Percentiles rank a stretch among this genome's conserved stretches.
These are phyloP conservation scores for Sebastes minor DNA, from an alignment of 2,797 vertebrate genomes.

Conservation along the genomic window DNA sequence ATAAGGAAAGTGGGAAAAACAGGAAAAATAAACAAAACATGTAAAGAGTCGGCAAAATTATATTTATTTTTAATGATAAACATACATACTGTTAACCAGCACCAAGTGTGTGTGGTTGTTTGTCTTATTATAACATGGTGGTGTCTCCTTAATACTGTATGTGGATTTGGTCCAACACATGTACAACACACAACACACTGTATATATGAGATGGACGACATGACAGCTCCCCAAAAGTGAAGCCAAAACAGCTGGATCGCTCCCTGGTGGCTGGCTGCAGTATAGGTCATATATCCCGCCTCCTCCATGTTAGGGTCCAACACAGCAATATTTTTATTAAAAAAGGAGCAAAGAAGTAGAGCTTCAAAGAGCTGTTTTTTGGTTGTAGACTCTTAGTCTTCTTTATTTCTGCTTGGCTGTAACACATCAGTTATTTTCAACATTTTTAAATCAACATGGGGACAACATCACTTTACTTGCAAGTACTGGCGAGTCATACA, in stretches of 20 bases:
- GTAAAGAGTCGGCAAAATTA: too few species aligned
- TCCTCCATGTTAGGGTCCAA: too few species aligned
- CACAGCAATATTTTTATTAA: background rate
- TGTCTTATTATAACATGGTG: too few species aligned
- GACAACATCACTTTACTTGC: background rate
- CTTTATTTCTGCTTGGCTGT: background rate
- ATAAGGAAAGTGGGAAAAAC: fast-evolving
- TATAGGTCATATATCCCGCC: too few species aligned
- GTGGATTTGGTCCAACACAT: background rate
- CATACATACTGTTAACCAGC: too few species aligned
- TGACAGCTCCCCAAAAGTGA: too few species aligned
- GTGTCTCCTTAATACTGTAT: background rate
- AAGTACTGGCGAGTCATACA: background rate
- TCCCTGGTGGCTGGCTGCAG: too few species aligned
- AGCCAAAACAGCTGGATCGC: too few species aligned
- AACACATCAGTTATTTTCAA: background rate
- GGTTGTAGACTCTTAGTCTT: background rate
- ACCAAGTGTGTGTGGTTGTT: too few species aligned
- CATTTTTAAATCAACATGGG: background rate
- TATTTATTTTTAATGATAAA: too few species aligned
- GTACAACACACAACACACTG: too few species aligned
- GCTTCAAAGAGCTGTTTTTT: background rate
- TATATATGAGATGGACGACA: background rate
- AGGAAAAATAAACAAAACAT: too few species aligned
- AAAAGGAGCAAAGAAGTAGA: background rate